Evolutionary conservation across 2,888 invertebrate species (phyloP).

Genomic region (Hyalella azteca): DNA sequence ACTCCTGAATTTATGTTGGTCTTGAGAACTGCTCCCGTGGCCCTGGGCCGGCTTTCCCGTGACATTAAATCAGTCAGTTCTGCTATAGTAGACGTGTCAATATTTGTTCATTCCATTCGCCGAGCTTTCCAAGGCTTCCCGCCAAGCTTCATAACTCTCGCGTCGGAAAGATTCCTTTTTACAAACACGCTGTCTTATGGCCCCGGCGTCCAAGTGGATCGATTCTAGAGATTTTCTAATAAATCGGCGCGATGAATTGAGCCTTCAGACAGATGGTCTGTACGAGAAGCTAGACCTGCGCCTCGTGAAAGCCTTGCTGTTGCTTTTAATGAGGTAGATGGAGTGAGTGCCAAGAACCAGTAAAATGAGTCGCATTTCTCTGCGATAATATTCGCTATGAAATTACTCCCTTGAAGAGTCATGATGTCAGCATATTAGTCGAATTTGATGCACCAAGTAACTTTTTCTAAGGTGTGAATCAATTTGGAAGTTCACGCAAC

Average conservation of each 20-base stretch:
- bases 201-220: constrained; percentile 26
- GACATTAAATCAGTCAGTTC: constrained; percentile 37
- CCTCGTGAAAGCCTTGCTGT: not conserved
- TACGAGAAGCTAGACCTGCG: constrained; percentile 1
- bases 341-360: too few relatives aligned
- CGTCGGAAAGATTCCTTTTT: constrained; percentile 36
- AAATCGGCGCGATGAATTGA: constrained; percentile 25
- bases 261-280: constrained; percentile 17
- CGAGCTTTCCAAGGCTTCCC: constrained; percentile 21
- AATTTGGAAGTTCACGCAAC: too few relatives aligned
- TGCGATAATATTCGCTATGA: too few relatives aligned
- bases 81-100: constrained; percentile 34
- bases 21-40: not conserved
- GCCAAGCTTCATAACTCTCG: constrained; percentile 36
- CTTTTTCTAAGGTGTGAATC: too few relatives aligned
- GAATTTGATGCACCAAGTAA: too few relatives aligned
- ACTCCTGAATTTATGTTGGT: not conserved
- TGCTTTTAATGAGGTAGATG: constrained; percentile 10
- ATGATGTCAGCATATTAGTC: too few relatives aligned
- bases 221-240: constrained; percentile 36
- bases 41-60: constrained; percentile 27
- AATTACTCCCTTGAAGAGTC: too few relatives aligned
- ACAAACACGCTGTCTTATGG: constrained; percentile 36
- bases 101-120: constrained; percentile 35
- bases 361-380: too few relatives aligned